Percentiles rank a stretch among this genome's conserved stretches.
These are phyloP conservation scores for Hylaeus anthracinus DNA, from an alignment of 1,140 invertebrate species.

Conservation along the genomic window DNA sequence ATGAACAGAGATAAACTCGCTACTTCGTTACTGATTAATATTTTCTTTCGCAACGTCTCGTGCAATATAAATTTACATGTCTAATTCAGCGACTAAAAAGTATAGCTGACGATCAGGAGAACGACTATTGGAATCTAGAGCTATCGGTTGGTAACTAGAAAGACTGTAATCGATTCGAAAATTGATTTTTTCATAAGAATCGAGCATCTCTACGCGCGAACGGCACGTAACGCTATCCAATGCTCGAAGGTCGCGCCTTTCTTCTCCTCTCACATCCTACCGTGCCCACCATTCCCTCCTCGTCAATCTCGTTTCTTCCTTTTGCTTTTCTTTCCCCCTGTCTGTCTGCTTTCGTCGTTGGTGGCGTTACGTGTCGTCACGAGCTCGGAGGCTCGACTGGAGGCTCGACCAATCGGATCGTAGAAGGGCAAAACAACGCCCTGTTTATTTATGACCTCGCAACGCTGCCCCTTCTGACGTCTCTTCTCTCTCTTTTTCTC, in stretches of 20 bases:
- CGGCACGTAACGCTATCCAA: slow-evolving; percentile 20
- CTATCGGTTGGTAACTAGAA: no score
- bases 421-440: slow-evolving; percentile 48
- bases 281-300: slow-evolving; percentile 9
- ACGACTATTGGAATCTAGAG: no score
- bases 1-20: no score
- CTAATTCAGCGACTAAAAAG: no score
- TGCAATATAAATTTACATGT: no score
- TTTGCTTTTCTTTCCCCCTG: slow-evolving; percentile 20
- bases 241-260: slow-evolving; percentile 40
- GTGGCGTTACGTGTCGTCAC: slow-evolving; percentile 41
- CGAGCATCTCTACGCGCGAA: neutral
- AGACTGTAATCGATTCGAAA: no score
- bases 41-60: no score
- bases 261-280: slow-evolving; percentile 21
- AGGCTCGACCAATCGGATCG: slow-evolving; percentile 62
- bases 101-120: no score
- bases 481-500: slow-evolving; percentile 12
- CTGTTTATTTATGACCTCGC: slow-evolving; percentile 37
- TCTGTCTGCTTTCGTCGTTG: slow-evolving; percentile 10
- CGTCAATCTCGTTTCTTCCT: slow-evolving; percentile 3
- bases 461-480: neutral
- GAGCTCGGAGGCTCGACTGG: slow-evolving; percentile 65
- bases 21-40: no score
- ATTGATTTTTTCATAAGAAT: no score